A percentile compares a stretch with the other conserved stretches of the same genome.
Evolutionary conservation across 1,140 invertebrate genomes (phyloP).

Genomic region (Polypedilum vanderplanki): DNA sequence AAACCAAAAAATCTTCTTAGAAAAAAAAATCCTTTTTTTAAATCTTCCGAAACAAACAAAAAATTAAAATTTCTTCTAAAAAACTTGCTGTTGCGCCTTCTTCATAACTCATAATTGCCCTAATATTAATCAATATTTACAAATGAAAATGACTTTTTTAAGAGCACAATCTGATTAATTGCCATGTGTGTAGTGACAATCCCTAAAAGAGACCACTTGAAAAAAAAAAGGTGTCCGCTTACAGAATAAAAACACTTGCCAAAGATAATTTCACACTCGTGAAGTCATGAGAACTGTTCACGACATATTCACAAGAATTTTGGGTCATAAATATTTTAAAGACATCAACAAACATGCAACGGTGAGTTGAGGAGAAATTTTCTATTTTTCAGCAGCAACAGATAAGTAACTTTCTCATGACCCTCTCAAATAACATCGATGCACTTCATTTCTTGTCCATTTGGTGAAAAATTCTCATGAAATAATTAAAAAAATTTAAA

Average conservation of each 20-base stretch:
- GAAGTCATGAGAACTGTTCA: neutral
- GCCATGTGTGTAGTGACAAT: neutral
- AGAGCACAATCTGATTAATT: neutral
- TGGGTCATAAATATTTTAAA: neutral
- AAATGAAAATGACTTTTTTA: neutral
- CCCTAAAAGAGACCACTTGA: neutral
- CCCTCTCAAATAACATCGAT: neutral
- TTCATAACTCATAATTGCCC: neutral
- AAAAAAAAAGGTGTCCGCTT: neutral
- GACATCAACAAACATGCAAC: constrained; percentile 26
- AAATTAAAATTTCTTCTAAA: too few species aligned
- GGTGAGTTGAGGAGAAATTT: neutral
- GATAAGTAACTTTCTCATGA: constrained; percentile 8
- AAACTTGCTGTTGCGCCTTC: neutral
- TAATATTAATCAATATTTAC: neutral
- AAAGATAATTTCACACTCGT: constrained; percentile 18
- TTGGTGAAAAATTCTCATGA: neutral
- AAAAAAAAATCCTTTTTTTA: too few species aligned
- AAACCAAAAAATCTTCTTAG: too few species aligned
- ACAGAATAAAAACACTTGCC: neutral
- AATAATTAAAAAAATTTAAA: constrained; percentile 16
- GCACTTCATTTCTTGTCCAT: neutral
- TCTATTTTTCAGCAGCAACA: neutral
- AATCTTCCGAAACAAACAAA: too few species aligned
- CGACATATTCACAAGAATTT: neutral